Conservation (phyloP, 2,113 vertebrate genomes). For the Pavo muticus region DNA sequence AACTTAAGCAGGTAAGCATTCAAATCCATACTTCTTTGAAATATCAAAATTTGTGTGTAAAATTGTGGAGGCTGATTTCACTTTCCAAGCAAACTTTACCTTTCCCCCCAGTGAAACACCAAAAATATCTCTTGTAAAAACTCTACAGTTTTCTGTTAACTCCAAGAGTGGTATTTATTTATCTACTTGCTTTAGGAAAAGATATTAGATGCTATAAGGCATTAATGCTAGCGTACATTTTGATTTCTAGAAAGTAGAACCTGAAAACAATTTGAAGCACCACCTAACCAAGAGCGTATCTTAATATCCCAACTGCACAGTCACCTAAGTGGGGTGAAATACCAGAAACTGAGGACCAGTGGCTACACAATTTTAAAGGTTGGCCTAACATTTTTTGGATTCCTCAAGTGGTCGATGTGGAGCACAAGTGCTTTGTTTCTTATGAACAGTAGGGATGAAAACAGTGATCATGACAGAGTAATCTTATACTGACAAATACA, state of each 20-base stretch:
- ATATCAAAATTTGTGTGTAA: background rate
- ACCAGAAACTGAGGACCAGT: conserved; percentile 27
- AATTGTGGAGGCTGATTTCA: background rate
- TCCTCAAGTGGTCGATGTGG: background rate
- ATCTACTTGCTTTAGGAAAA: background rate
- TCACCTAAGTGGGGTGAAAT: background rate
- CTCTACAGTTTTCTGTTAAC: background rate
- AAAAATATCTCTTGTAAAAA: background rate
- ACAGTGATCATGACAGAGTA: background rate
- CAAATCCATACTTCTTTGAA: background rate
- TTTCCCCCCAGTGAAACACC: rapidly evolving
- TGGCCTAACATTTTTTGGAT: conserved; percentile 23
- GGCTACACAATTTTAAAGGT: conserved; percentile 65
- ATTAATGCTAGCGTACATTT: background rate
- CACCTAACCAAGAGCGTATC: conserved; percentile 4
- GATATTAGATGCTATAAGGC: background rate
- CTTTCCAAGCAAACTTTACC: background rate
- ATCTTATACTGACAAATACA: background rate
- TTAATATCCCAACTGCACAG: conserved; percentile 30
- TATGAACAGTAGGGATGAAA: conserved; percentile 19
- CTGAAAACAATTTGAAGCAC: conserved; percentile 7
- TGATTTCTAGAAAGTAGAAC: background rate
- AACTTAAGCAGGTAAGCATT: background rate
- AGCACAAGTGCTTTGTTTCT: background rate
- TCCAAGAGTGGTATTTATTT: background rate